phyloP scores from a whole-genome alignment of 2,113 vertebrate genomes.

The Peromyscus polionotus region DNA sequence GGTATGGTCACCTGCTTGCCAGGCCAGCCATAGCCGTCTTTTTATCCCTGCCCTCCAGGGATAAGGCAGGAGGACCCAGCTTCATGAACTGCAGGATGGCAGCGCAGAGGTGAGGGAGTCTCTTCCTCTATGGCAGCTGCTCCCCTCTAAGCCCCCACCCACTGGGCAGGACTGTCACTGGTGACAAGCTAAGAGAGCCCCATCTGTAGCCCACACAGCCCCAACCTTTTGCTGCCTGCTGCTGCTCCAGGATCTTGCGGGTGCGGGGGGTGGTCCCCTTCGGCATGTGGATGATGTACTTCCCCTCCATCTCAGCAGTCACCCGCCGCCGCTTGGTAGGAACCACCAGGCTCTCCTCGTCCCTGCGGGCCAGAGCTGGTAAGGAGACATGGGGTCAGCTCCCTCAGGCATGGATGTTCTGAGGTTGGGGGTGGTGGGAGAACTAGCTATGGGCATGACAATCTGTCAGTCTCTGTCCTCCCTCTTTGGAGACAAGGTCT shows the following conservation, averaged over 20 bases:
- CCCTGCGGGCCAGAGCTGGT: constrained; percentile 85
- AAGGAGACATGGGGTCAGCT: neutral
- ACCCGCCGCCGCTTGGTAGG: constrained; percentile 92
- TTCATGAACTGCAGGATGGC: neutral
- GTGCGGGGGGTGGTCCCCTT: constrained; percentile 95
- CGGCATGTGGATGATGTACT: constrained; percentile 98
- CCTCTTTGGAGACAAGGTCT: neutral
- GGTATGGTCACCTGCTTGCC: accelerated
- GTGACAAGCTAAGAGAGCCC: too few species aligned
- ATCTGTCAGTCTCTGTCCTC: neutral
- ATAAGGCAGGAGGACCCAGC: neutral
- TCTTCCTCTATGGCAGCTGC: neutral
- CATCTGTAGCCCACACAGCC: accelerated
- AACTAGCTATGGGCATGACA: neutral
- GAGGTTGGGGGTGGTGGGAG: accelerated
- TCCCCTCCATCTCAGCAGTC: constrained; percentile 97
- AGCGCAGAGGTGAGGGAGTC: neutral
- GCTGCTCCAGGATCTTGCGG: constrained; percentile 95
- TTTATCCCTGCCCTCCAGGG: neutral
- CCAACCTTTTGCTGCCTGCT: constrained; percentile 93
- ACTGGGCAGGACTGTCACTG: too few species aligned
- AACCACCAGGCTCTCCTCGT: constrained; percentile 85
- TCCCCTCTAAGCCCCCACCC: accelerated
- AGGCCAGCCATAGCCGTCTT: neutral
- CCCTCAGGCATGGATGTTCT: neutral